Base-by-base conservation (phyloP, 2,113 vertebrate genomes). In the Marmota monax region DNA sequence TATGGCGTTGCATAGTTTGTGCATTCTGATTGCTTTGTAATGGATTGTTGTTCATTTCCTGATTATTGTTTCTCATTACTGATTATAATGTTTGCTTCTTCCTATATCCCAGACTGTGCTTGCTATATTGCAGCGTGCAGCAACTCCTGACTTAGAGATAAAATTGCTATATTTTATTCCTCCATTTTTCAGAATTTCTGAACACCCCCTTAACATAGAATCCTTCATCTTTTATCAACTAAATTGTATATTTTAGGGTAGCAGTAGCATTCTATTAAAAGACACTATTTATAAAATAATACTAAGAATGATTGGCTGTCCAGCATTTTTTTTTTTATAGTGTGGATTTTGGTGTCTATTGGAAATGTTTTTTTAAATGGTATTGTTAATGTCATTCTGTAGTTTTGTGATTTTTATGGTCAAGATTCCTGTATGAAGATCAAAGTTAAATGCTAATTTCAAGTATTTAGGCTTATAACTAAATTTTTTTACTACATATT, bases 351-450 rank as follows among this genome's bases (percentile, higher is more conserved):
- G 94, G 65, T 92, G 34, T 56, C 25, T n/a, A 10, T 82, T 92
- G 25, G 39, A 92, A 89, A 86, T 39, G 42, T 97, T 94, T 95
- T 91, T 51, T 90, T 0, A 89, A 96, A 78, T 88, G 27, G 32
- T 83, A 42, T 0, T 92, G 63, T 69, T 96, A 84, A 58, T 89
- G 37, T 79, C 7, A 88, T 82, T 93, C 29, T 56, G 4, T 70
- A 39, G 16, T 88, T 96, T n/a, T n/a, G 32, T 95, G 27, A 74
- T 72, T 72, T 89, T 84, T 51, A 12, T 65, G 87, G 29, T 84
- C 51, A 51, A 78, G 17, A 11, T 86, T 90, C 39, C n/a, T 95
- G 1, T 84, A n/a, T 92, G 53, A 88, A 67, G 2, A 18, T 82
- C 53, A 88, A 86, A 80, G 37, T 45, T 90, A 23, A 94, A 45